Base-by-base conservation (phyloP, 2,113 vertebrate genomes). In the Rutilus rutilus region DNA sequence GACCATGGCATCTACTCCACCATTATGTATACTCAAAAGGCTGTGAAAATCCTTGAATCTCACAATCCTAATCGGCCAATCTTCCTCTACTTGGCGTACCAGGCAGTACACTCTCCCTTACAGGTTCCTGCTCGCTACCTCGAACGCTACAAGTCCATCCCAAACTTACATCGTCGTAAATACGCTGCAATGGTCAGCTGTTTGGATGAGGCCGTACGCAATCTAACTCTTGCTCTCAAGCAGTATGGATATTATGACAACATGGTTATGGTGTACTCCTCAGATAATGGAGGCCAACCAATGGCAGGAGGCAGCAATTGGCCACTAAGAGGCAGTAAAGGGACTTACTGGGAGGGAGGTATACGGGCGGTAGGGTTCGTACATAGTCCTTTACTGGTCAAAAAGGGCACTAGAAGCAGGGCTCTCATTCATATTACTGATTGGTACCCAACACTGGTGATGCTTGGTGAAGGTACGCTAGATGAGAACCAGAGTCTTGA, bases 151-250 rank as follows among this genome's bases (percentile, higher is more conserved):
- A 93, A 96, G 76, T 97, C 96, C 0, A 99, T 99, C 65, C 94
- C 96, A 52, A 99, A 99, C 87, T 92, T 95, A 52, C 95, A 97
- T 84, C 94, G 98, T 3, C 92, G 97, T 25, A 96, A 98, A 86
- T 99, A 99, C 0, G 98, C 98, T 0, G 98, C 98, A 36, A 99
- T 99, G 98, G 96, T 99, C 50, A 96, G 96, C 76, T 99, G 98
- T 88, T 92, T 99, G 86, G 98, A 99, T 7, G 97, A 99, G 92
- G 97, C 97, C 0, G 93, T 99, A 84, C 92, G 93, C 90, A 99
- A 99, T 0, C 94, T 99, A 84, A 99, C 98, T 1, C 74, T 95
- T 4, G 97, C 98, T 0, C 93, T 99, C 0, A 97, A 96, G 90
- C 93, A 88, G 17, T 96, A 97, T 0, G 97, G 97, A 52, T 98